Percentiles rank a stretch among this genome's conserved stretches.
Evolutionary conservation across 2,888 invertebrate species (phyloP).

Genomic region (Drosophila crucigera): DNA sequence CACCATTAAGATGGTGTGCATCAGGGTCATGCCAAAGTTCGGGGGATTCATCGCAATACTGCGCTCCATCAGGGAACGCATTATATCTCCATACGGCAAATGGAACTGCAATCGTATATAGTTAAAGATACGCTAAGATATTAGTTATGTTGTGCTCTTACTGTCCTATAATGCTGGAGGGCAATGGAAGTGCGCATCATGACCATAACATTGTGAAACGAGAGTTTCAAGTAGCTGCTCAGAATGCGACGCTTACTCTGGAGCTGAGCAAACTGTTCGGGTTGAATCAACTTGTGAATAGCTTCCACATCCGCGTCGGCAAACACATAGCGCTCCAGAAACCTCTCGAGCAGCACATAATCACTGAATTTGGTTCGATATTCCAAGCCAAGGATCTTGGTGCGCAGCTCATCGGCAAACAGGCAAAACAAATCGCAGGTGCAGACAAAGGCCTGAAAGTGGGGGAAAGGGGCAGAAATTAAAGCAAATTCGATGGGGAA

Average conservation of each 20-base stretch:
- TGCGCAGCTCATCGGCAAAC: slow-evolving; percentile 23
- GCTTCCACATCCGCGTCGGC: neutral
- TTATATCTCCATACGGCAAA: slow-evolving; percentile 52
- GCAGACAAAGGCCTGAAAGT: slow-evolving; percentile 38
- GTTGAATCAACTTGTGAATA: neutral
- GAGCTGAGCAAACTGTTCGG: slow-evolving; percentile 2
- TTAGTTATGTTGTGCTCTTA: slow-evolving; percentile 15
- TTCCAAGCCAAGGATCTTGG: slow-evolving; percentile 1
- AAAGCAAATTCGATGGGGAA: no score
- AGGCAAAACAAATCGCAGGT: slow-evolving; percentile 58
- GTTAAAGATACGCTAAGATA: neutral
- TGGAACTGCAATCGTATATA: slow-evolving; percentile 19
- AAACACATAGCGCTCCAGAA: slow-evolving; percentile 34
- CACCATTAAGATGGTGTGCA: slow-evolving; percentile 52
- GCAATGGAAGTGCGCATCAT: slow-evolving; percentile 49
- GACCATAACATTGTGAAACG: slow-evolving; percentile 47
- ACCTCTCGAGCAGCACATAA: slow-evolving; percentile 41
- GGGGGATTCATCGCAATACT: slow-evolving; percentile 36
- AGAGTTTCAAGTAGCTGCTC: slow-evolving; percentile 55
- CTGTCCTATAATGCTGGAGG: slow-evolving; percentile 49
- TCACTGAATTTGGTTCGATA: slow-evolving; percentile 38
- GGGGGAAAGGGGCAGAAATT: neutral
- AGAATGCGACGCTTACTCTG: slow-evolving; percentile 44
- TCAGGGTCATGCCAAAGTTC: slow-evolving; percentile 64
- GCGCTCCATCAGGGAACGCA: slow-evolving; percentile 48